A percentile compares a stretch with the other conserved stretches of the same genome.
Evolutionary conservation across 1,140 invertebrate species (phyloP).

Genomic region (Nasonia giraulti): DNA sequence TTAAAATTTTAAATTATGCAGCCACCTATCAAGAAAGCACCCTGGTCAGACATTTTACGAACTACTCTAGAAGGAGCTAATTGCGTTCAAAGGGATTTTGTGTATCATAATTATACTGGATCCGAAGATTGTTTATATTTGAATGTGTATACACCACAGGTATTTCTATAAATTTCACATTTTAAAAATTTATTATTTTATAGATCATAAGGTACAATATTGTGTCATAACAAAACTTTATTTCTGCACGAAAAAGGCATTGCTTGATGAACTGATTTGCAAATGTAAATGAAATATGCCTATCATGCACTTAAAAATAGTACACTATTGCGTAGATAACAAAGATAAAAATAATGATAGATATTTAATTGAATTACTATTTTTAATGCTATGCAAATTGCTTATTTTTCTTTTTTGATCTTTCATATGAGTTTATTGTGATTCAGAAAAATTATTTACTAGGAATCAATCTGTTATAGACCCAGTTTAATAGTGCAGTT

Average conservation of each 20-base stretch:
- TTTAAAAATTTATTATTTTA: background rate
- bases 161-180: conserved; percentile 32
- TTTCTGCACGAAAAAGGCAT: no score
- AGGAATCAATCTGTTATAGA: background rate
- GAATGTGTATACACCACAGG: conserved; percentile 66
- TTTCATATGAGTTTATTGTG: background rate
- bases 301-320: no score
- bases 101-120: conserved; percentile 43
- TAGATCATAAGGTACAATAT: no score
- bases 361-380: no score
- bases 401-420: background rate
- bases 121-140: conserved; percentile 66
- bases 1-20: conserved; percentile 20
- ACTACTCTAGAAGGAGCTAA: conserved; percentile 48
- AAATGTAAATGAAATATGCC: no score
- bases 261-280: no score
- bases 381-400: no score
- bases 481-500: background rate
- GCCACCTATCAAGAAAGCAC: conserved; percentile 49
- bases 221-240: no score
- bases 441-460: background rate
- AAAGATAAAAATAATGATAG: no score
- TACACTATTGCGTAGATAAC: no score
- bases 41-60: conserved; percentile 52
- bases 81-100: conserved; percentile 54